Evolutionary conservation across 2,113 vertebrate genomes (phyloP).

Genomic region (Mormoops blainvillei): DNA sequence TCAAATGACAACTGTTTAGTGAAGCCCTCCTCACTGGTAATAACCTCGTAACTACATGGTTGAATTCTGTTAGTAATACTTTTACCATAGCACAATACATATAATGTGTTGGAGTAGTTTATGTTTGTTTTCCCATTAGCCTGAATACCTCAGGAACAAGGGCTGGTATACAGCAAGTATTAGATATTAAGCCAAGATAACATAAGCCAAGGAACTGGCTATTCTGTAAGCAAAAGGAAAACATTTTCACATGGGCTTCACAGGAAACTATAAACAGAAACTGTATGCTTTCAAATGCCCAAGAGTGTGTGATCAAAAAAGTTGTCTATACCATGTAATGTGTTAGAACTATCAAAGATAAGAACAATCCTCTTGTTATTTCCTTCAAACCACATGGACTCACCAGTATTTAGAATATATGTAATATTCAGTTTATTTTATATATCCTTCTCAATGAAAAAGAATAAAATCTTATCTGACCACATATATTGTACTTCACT

Average conservation of each 20-base stretch:
- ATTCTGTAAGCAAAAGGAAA: not conserved
- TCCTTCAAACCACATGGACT: not conserved
- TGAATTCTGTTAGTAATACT: not conserved
- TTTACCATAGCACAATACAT: not conserved
- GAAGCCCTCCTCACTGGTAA: not conserved
- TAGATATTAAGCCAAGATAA: not conserved
- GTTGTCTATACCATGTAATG: not conserved
- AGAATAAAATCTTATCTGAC: not conserved
- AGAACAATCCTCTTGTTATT: not conserved
- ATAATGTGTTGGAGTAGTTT: not conserved
- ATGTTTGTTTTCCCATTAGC: not conserved
- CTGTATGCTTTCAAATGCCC: conserved; percentile 12
- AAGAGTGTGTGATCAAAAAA: not conserved
- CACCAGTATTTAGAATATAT: not conserved
- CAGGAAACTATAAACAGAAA: conserved; percentile 16
- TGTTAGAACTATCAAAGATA: conserved; percentile 1
- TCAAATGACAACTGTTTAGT: conserved; percentile 12
- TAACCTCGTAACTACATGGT: not conserved
- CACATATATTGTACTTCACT: not conserved
- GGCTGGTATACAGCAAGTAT: not conserved
- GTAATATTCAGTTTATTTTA: not conserved
- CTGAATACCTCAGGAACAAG: not conserved
- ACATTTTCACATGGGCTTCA: not conserved
- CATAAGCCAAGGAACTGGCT: not conserved
- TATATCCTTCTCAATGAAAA: not conserved